Percentiles rank a stretch among this genome's conserved stretches.
phyloP scores from a whole-genome alignment of 2,888 invertebrate genomes.

The Diaphora mendica region DNA sequence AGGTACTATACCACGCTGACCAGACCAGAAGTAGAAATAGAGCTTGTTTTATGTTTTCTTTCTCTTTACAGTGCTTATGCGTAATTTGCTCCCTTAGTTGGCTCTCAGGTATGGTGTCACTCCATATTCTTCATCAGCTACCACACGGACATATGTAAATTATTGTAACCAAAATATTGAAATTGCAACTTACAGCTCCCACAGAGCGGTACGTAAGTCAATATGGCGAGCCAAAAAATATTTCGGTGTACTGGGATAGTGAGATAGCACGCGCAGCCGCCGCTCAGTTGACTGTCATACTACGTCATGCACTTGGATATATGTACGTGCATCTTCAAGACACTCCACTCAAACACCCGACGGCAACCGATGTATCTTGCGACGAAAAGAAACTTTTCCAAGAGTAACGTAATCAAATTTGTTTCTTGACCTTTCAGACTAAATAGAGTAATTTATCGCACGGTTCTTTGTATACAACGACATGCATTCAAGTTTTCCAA shows the following conservation, averaged over 20 bases:
- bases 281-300: neutral
- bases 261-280: constrained; percentile 7
- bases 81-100: no score
- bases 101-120: no score
- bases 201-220: neutral
- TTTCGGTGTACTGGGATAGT: constrained; percentile 11
- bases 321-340: constrained; percentile 2
- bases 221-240: neutral
- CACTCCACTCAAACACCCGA: neutral
- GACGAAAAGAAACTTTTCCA: neutral
- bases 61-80: no score
- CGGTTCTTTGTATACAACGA: neutral
- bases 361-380: neutral
- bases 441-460: neutral
- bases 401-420: constrained; percentile 3
- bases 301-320: neutral
- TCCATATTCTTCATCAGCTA: no score
- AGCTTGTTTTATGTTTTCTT: no score
- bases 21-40: no score
- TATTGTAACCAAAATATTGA: neutral
- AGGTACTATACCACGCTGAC: no score
- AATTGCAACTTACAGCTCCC: neutral
- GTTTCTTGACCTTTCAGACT: neutral
- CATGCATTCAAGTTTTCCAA: neutral
- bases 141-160: neutral